Evolutionary conservation across 2,797 vertebrate species (phyloP), one percentile per base, ranked within the genome.

Genomic region (Hafferia zeledoni): DNA sequence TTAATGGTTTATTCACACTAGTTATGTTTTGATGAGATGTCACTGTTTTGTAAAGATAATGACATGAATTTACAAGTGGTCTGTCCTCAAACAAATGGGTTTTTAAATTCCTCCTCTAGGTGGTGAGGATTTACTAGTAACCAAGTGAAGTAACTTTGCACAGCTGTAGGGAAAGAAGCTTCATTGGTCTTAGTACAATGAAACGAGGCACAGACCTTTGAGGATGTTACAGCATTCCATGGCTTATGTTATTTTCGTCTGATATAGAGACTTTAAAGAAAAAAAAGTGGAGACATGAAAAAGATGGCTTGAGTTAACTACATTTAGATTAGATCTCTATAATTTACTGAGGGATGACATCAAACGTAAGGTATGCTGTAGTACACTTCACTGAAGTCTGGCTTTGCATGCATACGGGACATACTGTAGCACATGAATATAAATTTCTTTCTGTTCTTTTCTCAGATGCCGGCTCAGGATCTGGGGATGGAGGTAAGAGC

Each of bases 401-500:
- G 70, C 89, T 93, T 93, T 71, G 87, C 60, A 18, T 70, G 76
- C 86, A 93, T 91, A 39, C 43, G 70, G 68, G 71, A 56, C 60
- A 8, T 47, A 4, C 31, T 17, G 57, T 68, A 80, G 70, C 64
- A 75, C 37, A 25, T 61, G 61, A 91, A 94, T 94, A 53, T 59
- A 44, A 90, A 95, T 88, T 83, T 65, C 20, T 86, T 87, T 97
- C 95, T 98, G 74, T 97, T 98, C 96, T 93, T 96, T 95, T 91
- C 96, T 88, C 98, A 99, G 99, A 99, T 98, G 98, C 98, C 18
- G 99, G 99, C 93, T 99, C 99, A 70, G 99, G 99, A 98, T 99
- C 99, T 95, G 99, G 99, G 97, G 99, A 99, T 27, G 99, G 99
- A 98, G 99, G 99, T 99, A 99, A 98, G 98, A 97, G 28, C 30